These are phyloP conservation scores for Drosophila paramelanica DNA, from an alignment of 2,888 invertebrate genomes.

Conservation along the genomic window DNA sequence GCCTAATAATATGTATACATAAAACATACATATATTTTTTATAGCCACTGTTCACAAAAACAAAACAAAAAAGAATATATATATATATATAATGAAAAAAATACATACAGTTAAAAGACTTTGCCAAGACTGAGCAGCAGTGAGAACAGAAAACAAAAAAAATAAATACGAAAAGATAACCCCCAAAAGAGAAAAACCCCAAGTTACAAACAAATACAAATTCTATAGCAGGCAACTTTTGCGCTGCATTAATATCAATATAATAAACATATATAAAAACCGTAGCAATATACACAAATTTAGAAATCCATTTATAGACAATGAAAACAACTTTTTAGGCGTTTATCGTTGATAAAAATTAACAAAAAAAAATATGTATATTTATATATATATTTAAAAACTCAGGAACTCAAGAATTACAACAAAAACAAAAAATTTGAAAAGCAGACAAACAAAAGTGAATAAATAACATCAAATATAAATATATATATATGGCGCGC, in stretches of 20 bases:
- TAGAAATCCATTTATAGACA: constrained; percentile 37
- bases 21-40: constrained; percentile 62
- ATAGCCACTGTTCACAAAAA: constrained; percentile 63
- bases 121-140: constrained; percentile 75
- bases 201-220: constrained; percentile 30
- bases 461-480: constrained; percentile 6
- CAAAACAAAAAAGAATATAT: neutral
- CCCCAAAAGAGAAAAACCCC: constrained; percentile 8
- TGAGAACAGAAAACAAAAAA: constrained; percentile 50
- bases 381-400: constrained; percentile 24
- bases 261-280: constrained; percentile 31
- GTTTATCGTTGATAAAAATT: constrained; percentile 52
- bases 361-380: constrained; percentile 19
- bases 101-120: constrained; percentile 67
- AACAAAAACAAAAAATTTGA: constrained; percentile 29
- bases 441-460: constrained; percentile 18
- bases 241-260: constrained; percentile 47
- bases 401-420: constrained; percentile 71
- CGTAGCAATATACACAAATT: constrained; percentile 39
- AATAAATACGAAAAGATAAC: neutral
- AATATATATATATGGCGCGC: constrained; percentile 50
- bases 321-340: constrained; percentile 44
- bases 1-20: constrained; percentile 43
- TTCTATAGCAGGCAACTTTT: constrained; percentile 38
- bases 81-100: constrained; percentile 20